phyloP scores from a whole-genome alignment of 1,140 invertebrate genomes.

The Caenorhabditis elegans region DNA sequence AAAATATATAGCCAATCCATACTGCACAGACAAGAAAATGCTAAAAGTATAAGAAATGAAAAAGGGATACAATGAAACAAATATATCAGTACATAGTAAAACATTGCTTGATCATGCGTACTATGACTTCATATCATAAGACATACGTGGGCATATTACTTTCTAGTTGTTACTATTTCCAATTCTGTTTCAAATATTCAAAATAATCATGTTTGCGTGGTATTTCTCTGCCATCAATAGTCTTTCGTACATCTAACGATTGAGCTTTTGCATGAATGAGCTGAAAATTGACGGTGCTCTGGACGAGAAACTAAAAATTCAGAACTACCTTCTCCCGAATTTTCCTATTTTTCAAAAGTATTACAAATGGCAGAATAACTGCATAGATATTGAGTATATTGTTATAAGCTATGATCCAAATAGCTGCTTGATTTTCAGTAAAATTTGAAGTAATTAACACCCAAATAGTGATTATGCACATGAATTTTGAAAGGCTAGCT shows the following conservation, averaged over 20 bases:
- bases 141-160: neutral
- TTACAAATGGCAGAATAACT: neutral
- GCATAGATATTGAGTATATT: constrained; percentile 5
- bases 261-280: neutral
- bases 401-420: neutral
- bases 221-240: constrained; percentile 1
- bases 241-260: neutral
- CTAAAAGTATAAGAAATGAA: too few relatives aligned
- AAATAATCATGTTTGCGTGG: constrained; percentile 7
- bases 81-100: too few relatives aligned
- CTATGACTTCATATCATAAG: neutral
- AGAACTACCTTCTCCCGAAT: neutral
- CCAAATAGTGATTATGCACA: neutral
- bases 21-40: too few relatives aligned
- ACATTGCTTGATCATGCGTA: too few relatives aligned
- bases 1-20: neutral
- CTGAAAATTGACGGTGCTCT: too few relatives aligned
- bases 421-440: neutral
- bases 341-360: neutral
- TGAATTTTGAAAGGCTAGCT: neutral
- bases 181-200: neutral
- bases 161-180: neutral
- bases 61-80: too few relatives aligned
- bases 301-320: too few relatives aligned
- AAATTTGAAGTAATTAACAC: neutral